Evolutionary conservation across 2,797 vertebrate genomes (phyloP).

Genomic region (Graptemys geographica): DNA sequence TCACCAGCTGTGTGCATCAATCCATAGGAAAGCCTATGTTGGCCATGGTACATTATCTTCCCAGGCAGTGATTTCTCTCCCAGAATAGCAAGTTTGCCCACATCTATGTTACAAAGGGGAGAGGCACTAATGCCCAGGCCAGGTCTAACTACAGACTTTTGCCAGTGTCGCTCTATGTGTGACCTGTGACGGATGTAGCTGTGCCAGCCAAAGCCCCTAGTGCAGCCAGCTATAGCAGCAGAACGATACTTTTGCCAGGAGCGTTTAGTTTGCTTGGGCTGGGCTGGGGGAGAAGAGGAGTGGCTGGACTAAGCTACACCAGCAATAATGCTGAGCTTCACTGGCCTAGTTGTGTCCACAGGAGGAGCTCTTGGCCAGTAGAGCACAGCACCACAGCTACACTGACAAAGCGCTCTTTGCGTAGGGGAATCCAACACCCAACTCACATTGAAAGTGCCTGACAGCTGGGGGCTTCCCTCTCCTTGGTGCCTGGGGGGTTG

Average conservation of each 20-base stretch:
- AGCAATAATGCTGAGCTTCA: not conserved
- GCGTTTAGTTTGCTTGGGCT: not conserved
- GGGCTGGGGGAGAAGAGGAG: not conserved
- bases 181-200: not conserved
- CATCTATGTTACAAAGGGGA: not conserved
- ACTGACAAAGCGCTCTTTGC: accelerated
- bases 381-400: not conserved
- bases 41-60: not conserved
- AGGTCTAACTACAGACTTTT: not conserved
- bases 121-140: not conserved
- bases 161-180: not conserved
- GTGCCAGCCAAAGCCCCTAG: not conserved
- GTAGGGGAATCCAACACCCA: not conserved
- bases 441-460: not conserved
- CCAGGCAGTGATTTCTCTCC: not conserved
- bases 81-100: not conserved
- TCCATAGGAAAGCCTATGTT: not conserved
- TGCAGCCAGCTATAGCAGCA: not conserved
- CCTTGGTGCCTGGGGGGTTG: not conserved
- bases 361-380: not conserved
- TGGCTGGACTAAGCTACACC: not conserved
- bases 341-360: not conserved
- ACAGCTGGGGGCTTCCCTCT: not conserved
- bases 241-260: not conserved
- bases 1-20: not conserved